A percentile compares a stretch with the other conserved stretches of the same genome.
phyloP scores from a whole-genome alignment of 2,113 vertebrate genomes.

The Rhizomys pruinosus region DNA sequence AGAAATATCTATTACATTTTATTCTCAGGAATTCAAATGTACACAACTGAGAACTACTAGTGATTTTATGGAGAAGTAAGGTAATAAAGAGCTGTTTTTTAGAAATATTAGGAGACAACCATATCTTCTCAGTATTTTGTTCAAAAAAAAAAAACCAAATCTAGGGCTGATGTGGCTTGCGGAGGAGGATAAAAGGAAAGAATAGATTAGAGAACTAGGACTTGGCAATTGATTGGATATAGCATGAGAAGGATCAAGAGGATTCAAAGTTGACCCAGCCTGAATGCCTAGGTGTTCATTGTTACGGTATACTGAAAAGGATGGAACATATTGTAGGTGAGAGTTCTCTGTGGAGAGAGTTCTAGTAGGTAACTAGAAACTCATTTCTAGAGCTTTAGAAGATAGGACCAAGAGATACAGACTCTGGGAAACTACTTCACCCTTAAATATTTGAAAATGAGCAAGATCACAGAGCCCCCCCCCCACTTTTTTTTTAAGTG shows the following conservation, averaged over 20 bases:
- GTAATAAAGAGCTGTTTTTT: conserved; percentile 34
- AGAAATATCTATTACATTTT: neutral
- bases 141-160: conserved; percentile 34
- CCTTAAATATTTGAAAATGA: conserved; percentile 27
- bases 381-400: neutral
- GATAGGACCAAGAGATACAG: neutral
- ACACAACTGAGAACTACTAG: neutral
- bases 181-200: neutral
- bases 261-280: neutral
- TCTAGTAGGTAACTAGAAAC: conserved; percentile 4
- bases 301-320: neutral
- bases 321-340: neutral
- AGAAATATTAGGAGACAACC: conserved; percentile 18
- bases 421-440: neutral
- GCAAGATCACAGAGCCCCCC: neutral
- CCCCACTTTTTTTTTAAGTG: neutral
- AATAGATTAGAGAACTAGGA: neutral
- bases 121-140: neutral
- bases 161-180: neutral
- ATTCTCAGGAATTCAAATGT: conserved; percentile 19
- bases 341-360: conserved; percentile 16
- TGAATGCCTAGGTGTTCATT: neutral
- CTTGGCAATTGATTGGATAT: neutral
- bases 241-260: neutral
- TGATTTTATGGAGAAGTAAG: conserved; percentile 17